Percentiles rank a stretch among this genome's conserved stretches.
Evolutionary conservation across 2,888 invertebrate species (phyloP).

Genomic region (Diaphora mendica): DNA sequence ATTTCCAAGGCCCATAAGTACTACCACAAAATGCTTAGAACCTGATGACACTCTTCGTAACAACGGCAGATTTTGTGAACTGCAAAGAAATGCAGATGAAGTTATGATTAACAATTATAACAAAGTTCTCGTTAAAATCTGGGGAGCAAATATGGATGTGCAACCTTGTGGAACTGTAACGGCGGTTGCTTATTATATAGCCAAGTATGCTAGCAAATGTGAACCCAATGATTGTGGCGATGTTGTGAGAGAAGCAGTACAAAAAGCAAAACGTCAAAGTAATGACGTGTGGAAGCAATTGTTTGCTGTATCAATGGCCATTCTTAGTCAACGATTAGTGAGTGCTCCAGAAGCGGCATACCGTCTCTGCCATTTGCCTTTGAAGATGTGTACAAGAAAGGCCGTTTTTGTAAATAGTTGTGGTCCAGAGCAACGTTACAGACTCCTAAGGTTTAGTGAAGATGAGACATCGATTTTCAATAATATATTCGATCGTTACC

Average conservation of each 20-base stretch:
- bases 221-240: not conserved
- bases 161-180: not conserved
- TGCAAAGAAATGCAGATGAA: not conserved
- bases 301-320: constrained; percentile 7
- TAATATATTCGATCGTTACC: no score
- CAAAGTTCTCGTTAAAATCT: not conserved
- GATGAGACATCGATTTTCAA: not conserved
- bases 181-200: constrained; percentile 2
- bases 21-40: not conserved
- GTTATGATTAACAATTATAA: not conserved
- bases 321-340: not conserved
- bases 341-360: not conserved
- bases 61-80: not conserved
- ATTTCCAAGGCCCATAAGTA: not conserved
- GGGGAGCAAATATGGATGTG: constrained; percentile 2
- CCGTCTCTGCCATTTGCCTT: not conserved
- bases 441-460: not conserved
- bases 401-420: constrained; percentile 2
- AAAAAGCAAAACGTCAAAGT: not conserved
- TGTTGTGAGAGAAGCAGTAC: not conserved
- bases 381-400: not conserved
- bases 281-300: not conserved
- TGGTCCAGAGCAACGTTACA: not conserved
- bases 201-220: constrained; percentile 3
- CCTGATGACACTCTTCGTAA: not conserved